These are phyloP conservation scores for Dryobotodes eremita DNA, from an alignment of 2,888 invertebrate genomes.

Conservation along the genomic window DNA sequence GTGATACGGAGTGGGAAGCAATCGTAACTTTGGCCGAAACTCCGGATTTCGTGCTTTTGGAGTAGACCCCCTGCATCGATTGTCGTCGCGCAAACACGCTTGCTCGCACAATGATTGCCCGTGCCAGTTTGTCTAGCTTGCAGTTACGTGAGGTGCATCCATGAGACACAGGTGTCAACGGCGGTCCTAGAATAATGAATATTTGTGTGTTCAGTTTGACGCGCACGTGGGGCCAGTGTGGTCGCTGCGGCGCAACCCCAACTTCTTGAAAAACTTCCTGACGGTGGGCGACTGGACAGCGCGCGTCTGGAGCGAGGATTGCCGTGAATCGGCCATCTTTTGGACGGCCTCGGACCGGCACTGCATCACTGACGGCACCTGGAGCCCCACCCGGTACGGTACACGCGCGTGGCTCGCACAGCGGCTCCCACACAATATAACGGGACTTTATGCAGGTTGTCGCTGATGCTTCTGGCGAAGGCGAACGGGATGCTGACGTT, in stretches of 20 bases:
- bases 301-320: slow-evolving; percentile 98
- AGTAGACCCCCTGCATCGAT: background rate
- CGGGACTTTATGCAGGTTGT: slow-evolving; percentile 89
- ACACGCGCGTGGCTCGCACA: slow-evolving; percentile 88
- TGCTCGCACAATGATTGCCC: background rate
- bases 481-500: slow-evolving; percentile 94
- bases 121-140: background rate
- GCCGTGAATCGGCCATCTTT: slow-evolving; percentile 96
- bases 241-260: slow-evolving; percentile 93
- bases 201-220: slow-evolving; percentile 82
- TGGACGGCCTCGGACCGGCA: slow-evolving; percentile 93
- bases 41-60: too few species aligned
- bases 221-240: slow-evolving; percentile 97
- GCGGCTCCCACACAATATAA: slow-evolving; percentile 95
- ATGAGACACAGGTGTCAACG: background rate
- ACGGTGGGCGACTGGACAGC: slow-evolving; percentile 98
- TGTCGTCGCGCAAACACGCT: background rate
- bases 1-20: too few species aligned
- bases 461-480: slow-evolving; percentile 95
- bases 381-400: slow-evolving; percentile 94
- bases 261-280: slow-evolving; percentile 97
- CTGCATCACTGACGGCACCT: slow-evolving; percentile 93
- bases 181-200: background rate
- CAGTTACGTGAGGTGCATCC: background rate
- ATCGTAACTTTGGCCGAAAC: too few species aligned